Evolutionary conservation across 2,797 vertebrate species (phyloP).

Genomic region (Cossypha niveicapilla): DNA sequence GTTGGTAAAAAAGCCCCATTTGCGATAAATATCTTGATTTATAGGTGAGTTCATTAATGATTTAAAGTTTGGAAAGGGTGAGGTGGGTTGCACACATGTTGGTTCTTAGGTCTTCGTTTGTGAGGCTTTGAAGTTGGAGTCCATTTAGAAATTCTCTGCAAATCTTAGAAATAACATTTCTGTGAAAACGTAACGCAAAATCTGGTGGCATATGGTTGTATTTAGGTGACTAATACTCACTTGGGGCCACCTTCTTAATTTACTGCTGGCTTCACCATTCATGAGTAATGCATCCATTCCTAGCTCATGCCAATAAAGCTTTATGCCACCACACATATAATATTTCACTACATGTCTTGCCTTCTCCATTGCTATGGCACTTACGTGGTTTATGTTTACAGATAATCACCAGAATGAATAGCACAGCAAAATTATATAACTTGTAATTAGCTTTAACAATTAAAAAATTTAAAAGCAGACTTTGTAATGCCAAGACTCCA

Average conservation of each 20-base stretch:
- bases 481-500: background rate
- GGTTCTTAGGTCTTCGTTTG: background rate
- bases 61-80: background rate
- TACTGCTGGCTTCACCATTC: slow-evolving; percentile 63
- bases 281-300: slow-evolving; percentile 57
- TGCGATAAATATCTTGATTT: background rate
- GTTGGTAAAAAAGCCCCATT: background rate
- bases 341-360: slow-evolving; percentile 4
- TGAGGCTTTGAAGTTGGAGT: slow-evolving; percentile 3
- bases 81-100: background rate
- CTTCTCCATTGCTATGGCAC: background rate
- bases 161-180: slow-evolving; percentile 41
- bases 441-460: background rate
- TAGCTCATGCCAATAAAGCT: slow-evolving; percentile 62
- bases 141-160: slow-evolving; percentile 18
- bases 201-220: slow-evolving; percentile 58
- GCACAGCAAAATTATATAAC: background rate
- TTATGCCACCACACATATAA: slow-evolving; percentile 30
- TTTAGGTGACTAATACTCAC: slow-evolving; percentile 64
- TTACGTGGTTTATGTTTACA: background rate
- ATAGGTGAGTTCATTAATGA: background rate
- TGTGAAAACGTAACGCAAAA: slow-evolving; percentile 35
- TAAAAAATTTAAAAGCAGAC: background rate
- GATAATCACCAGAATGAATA: background rate
- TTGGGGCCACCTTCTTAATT: slow-evolving; percentile 61